These are phyloP conservation scores for Megathymus violae DNA, from an alignment of 1,140 invertebrate species.

Conservation along the genomic window DNA sequence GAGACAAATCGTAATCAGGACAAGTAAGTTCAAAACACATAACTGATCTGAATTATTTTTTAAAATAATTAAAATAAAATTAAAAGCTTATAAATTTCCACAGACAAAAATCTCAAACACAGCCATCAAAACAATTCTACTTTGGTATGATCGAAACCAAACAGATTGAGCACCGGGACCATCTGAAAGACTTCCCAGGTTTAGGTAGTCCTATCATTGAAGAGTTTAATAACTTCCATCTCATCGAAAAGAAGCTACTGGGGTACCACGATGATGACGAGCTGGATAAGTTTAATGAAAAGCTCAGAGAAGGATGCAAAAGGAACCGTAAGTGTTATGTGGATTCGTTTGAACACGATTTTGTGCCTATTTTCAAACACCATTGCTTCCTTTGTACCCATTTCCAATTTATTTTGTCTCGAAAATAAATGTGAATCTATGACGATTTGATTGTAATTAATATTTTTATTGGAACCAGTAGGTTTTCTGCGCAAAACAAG, in stretches of 20 bases:
- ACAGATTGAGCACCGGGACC: slow-evolving; percentile 61
- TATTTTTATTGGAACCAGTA: no score
- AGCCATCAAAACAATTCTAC: slow-evolving; percentile 89
- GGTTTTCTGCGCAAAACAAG: no score
- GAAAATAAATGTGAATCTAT: no score
- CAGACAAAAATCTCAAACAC: slow-evolving; percentile 53
- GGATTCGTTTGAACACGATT: no score
- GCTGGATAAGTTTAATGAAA: slow-evolving; percentile 72
- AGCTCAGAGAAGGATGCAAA: slow-evolving; percentile 66
- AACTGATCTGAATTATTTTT: no score
- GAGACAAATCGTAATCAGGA: slow-evolving; percentile 49
- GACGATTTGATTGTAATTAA: no score
- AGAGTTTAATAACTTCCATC: slow-evolving; percentile 72
- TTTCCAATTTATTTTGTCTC: no score
- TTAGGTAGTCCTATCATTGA: slow-evolving; percentile 73
- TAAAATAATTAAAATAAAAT: no score
- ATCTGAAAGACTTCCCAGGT: slow-evolving; percentile 78
- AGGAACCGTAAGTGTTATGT: slow-evolving; percentile 63
- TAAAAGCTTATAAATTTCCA: slow-evolving; percentile 12
- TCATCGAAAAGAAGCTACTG: slow-evolving; percentile 73
- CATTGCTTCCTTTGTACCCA: no score
- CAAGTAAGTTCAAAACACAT: slow-evolving; percentile 62
- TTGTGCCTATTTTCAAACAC: no score
- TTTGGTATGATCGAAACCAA: slow-evolving; percentile 88
- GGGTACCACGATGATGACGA: slow-evolving; percentile 73